Evolutionary conservation across 2,113 vertebrate species (phyloP).

Genomic region (Electrona antarctica): DNA sequence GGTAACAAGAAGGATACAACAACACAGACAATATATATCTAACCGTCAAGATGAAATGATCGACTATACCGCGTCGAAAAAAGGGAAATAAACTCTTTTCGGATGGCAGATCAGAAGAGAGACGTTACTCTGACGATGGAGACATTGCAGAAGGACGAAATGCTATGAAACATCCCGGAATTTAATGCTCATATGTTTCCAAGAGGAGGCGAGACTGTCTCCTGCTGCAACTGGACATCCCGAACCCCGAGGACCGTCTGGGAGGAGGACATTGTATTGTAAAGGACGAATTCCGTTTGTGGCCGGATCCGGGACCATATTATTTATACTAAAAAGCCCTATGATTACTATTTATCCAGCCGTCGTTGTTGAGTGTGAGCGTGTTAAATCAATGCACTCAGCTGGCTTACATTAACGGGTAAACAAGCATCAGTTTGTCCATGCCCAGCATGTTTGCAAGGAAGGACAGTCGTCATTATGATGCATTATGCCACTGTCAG

Average conservation of each 20-base stretch:
- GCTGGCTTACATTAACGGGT: not conserved
- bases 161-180: slow-evolving; percentile 19
- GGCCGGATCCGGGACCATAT: not conserved
- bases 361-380: not conserved
- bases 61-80: not conserved
- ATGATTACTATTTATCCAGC: slow-evolving; percentile 14
- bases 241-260: not conserved
- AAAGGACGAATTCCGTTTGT: slow-evolving; percentile 6
- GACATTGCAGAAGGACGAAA: slow-evolving; percentile 15
- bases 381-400: slow-evolving; percentile 10
- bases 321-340: not conserved
- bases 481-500: slow-evolving; percentile 53
- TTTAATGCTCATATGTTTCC: slow-evolving; percentile 5
- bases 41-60: not conserved
- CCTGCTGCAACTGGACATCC: slow-evolving; percentile 6
- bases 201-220: not conserved
- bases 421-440: not conserved
- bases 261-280: not conserved
- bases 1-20: not conserved
- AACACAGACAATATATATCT: not conserved
- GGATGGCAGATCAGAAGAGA: not conserved
- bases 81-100: not conserved
- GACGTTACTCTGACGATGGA: slow-evolving; percentile 9
- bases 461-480: slow-evolving; percentile 29
- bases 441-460: slow-evolving; percentile 19